Evolutionary conservation across 1,140 invertebrate genomes (phyloP).

Genomic region (Drosophila yakuba): DNA sequence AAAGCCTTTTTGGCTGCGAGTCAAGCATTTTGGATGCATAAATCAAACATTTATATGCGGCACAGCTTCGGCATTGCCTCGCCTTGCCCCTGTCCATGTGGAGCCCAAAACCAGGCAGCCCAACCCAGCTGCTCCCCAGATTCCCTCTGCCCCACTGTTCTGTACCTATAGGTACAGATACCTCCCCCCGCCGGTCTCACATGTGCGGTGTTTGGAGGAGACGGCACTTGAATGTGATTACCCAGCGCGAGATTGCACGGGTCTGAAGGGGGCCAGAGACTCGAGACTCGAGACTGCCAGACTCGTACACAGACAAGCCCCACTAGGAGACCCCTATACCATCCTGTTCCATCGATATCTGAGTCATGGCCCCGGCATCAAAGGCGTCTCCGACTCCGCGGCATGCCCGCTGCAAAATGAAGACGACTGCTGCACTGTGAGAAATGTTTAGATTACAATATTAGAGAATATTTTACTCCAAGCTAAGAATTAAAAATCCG

Average conservation of each 20-base stretch:
- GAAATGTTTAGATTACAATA: neutral
- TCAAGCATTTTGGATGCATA: slow-evolving; percentile 82
- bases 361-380: slow-evolving; percentile 76
- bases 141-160: neutral
- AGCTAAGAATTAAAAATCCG: neutral
- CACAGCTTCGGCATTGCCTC: slow-evolving; percentile 72
- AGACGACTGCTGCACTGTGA: slow-evolving; percentile 60
- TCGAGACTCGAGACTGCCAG: slow-evolving; percentile 50
- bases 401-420: slow-evolving; percentile 68
- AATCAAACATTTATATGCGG: slow-evolving; percentile 84
- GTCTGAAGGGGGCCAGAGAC: slow-evolving; percentile 25
- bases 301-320: slow-evolving; percentile 49
- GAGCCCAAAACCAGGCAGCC: slow-evolving; percentile 21
- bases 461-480: too few relatives aligned
- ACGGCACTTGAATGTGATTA: slow-evolving; percentile 79
- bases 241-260: slow-evolving; percentile 73
- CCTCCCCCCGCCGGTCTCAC: slow-evolving; percentile 45
- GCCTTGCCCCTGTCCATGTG: slow-evolving; percentile 52
- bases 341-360: slow-evolving; percentile 39
- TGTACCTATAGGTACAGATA: neutral
- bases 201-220: slow-evolving; percentile 55
- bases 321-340: slow-evolving; percentile 17
- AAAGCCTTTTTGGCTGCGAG: slow-evolving; percentile 80
- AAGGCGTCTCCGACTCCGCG: slow-evolving; percentile 75
- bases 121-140: slow-evolving; percentile 22